phyloP scores from a whole-genome alignment of 2,113 vertebrate species.

The Vireo altiloquus region DNA sequence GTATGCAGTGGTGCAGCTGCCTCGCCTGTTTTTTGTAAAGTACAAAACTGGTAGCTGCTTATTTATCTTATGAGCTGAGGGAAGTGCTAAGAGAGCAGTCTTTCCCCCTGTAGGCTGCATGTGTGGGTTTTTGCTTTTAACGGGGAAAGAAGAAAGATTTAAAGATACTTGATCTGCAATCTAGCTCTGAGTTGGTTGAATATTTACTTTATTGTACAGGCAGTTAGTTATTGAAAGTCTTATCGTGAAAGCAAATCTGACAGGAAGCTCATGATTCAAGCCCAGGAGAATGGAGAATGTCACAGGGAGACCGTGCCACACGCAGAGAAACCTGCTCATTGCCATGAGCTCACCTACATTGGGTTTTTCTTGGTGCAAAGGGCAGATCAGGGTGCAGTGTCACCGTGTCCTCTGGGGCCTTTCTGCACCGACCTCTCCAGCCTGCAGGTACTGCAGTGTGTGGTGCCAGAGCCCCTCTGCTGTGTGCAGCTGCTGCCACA shows the following conservation, averaged over 20 bases:
- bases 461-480: neutral
- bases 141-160: neutral
- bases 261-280: neutral
- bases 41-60: neutral
- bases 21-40: neutral
- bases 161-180: neutral
- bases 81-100: conserved; percentile 10
- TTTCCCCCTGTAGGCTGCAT: neutral
- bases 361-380: neutral
- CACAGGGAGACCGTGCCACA: neutral
- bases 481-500: neutral
- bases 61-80: conserved; percentile 12
- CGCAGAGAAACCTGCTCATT: neutral
- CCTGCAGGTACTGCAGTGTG: rapidly evolving
- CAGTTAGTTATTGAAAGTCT: conserved; percentile 11
- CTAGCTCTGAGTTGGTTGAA: conserved; percentile 9
- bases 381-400: neutral
- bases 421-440: neutral
- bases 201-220: neutral
- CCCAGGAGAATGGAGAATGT: neutral
- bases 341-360: rapidly evolving
- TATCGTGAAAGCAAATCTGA: neutral
- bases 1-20: neutral
- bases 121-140: conserved; percentile 13
- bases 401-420: rapidly evolving